Conservation (phyloP, 2,113 vertebrate species). For the Muntiacus muntjak region DNA sequence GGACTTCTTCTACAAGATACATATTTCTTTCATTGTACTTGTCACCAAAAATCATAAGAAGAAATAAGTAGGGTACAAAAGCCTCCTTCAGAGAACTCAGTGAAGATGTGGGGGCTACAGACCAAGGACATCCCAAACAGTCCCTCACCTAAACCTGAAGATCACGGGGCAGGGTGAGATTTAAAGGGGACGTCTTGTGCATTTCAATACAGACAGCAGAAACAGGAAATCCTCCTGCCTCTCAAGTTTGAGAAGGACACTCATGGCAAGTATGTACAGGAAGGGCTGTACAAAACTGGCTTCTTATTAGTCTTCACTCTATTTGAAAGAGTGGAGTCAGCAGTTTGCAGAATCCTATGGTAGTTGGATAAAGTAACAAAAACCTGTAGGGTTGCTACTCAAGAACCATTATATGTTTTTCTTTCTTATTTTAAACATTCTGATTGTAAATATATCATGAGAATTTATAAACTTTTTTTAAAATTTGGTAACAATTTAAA, state of each 20-base stretch:
- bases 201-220: background rate
- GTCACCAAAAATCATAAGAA: background rate
- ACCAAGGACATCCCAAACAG: background rate
- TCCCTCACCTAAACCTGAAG: fast-evolving
- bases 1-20: background rate
- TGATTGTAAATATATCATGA: background rate
- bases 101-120: background rate
- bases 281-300: background rate
- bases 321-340: background rate
- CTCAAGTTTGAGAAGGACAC: background rate
- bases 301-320: background rate
- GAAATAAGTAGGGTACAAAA: background rate
- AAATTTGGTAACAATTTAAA: background rate
- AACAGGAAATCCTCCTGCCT: background rate
- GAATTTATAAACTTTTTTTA: background rate
- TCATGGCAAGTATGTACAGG: background rate
- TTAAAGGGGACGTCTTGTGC: background rate
- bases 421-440: background rate
- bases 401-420: background rate
- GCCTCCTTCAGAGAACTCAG: background rate
- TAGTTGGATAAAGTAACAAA: background rate
- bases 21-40: background rate
- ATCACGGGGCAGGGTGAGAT: background rate
- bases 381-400: background rate
- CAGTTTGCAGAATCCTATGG: background rate